Base-by-base conservation (phyloP, 2,113 vertebrate species). In the Bufo gargarizans region DNA sequence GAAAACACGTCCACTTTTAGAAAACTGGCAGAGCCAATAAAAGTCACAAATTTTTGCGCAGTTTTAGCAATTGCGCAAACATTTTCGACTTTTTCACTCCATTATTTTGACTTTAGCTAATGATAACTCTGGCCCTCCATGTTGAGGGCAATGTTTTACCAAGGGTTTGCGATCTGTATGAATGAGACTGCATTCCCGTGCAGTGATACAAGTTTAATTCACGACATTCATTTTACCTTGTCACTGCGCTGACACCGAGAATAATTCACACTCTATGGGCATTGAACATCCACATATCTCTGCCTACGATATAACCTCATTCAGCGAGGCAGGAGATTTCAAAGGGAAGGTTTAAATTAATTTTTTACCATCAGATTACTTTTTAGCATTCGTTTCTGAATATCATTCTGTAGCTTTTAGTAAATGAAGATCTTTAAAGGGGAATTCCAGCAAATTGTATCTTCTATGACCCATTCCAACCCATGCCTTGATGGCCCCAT, bases 151-250 rank as follows among this genome's bases (percentile, higher is more conserved):
- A 50, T 49, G 20, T 55, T 74, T 65, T 82, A 80, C 16, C 56
- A 81, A 19, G 56, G 12, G 11, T n/a, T 58, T 81, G 22, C 2
- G 4, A 58, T 58, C 8, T 49, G 53, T 65, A 13, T 0, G 3
- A 50, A 82, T 9, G 45, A 58, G 77, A 13, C 20, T 6, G 45
- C 5, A 65, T 82, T 65, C 19, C 59, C 65, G 45, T 65, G 79
- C n/a, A 65, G 43, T 65, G 58, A 82, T 65, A 82, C 20, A 8
- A 58, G 55, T 43, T 74, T 74, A 74, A 74, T 22, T 53, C 49
- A 55, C 53, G 20, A 55, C 77, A 78, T 78, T 78, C 53, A 78
- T 56, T 53, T 55, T 53, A 78, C 77, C 74, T 78, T 78, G 77
- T 78, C 47, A n/a, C 50, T 2, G 50, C 4, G 16, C 47, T 78